These are phyloP conservation scores for Ceratina calcarata DNA, from an alignment of 1,140 invertebrate species.

Conservation along the genomic window DNA sequence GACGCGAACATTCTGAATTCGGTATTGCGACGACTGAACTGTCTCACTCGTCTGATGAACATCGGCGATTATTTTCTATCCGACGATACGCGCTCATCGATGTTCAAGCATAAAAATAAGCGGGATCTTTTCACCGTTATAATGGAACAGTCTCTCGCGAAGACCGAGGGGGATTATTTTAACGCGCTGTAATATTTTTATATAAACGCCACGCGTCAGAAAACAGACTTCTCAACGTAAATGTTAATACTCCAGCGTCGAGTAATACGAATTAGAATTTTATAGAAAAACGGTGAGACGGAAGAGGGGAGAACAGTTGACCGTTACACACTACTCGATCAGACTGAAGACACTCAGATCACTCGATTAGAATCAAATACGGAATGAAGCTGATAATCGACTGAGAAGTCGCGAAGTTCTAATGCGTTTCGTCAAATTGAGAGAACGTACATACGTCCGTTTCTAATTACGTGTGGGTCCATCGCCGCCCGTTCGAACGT, in stretches of 20 bases:
- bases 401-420: not conserved
- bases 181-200: not conserved
- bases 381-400: not conserved
- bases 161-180: conserved; percentile 10
- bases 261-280: not conserved
- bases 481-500: not conserved
- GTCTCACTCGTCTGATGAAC: too few species aligned
- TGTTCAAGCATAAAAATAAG: conserved; percentile 11
- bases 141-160: not conserved
- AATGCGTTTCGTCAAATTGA: not conserved
- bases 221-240: not conserved
- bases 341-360: not conserved
- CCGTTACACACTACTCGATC: not conserved
- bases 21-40: too few species aligned
- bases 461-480: not conserved
- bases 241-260: too few species aligned
- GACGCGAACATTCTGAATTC: too few species aligned
- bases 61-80: not conserved
- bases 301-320: conserved; percentile 12
- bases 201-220: not conserved
- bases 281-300: not conserved
- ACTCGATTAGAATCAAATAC: not conserved
- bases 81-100: not conserved
- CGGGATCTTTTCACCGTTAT: not conserved
- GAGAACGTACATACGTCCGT: not conserved